Base-by-base conservation (phyloP, 1,140 invertebrate genomes). In the Schlechtendalia chinensis region DNA sequence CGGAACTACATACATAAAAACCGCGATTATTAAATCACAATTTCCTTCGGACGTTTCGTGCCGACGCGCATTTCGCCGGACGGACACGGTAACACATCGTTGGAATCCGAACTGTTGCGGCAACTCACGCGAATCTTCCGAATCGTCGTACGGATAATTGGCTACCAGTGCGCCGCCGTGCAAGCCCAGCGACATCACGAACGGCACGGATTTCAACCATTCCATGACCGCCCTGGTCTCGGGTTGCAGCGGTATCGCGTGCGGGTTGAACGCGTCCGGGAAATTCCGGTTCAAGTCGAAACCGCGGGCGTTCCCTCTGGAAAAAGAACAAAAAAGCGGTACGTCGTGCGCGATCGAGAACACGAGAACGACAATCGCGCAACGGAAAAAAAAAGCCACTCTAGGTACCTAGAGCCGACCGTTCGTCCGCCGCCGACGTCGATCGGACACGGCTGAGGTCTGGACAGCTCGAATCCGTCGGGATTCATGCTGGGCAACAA, bases 151-250 rank as follows among this genome's bases (percentile, higher is more conserved):
- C 0, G 95, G 95, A 87, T 96, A 96, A 85, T 94, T 95, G 8
- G 95, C 94, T 5, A 97, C 95, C 1, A 97, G 87, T 58, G 96
- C 94, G 39, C 96, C 96, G 27, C 93, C 95, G 85, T 98, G 96
- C 61, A 98, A 88, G 86, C 95, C 97, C 0, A 92, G 93, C 1
- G 95, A 97, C 16, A 98, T 87, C 45, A 97, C 93, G 86, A 98
- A 98, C 29, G 94, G 93, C 84, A 93, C 91, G n/a, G 88, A 88
- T 5, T 91, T 86, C 67, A 96, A 93, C 94, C 94, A 97, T 16
- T 89, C 90, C 90, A 98, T 98, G 81, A 98, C 88, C 47, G 94
- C 94, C n/a, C 91, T 84, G 0, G 97, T 99, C 88, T 99, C 98
- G 17, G 93, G 93, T 85, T 96, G 91, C 17, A 47, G 1, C 16